Conservation (phyloP, 1,140 invertebrate genomes). For the Orchesella cincta region DNA sequence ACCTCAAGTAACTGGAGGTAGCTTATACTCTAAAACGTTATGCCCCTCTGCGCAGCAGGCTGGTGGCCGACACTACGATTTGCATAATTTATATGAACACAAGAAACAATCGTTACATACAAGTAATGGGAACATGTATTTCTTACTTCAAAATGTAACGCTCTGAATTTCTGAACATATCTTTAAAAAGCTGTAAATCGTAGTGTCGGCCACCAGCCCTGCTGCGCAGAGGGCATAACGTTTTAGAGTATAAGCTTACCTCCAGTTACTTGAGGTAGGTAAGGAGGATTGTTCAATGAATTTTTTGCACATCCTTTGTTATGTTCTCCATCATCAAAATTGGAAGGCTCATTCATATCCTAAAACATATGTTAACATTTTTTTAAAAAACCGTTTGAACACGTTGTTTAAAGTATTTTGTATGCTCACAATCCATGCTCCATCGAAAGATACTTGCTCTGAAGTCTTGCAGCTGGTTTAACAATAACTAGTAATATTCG, state of each 20-base stretch:
- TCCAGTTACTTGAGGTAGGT: constrained; percentile 64
- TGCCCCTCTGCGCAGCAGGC: constrained; percentile 80
- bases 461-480: constrained; percentile 68
- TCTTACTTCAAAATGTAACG: no score
- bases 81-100: constrained; percentile 79
- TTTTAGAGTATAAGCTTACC: constrained; percentile 66
- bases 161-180: no score
- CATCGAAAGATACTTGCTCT: constrained; percentile 73
- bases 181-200: no score
- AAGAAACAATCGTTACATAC: constrained; percentile 73
- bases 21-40: constrained; percentile 71
- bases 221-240: constrained; percentile 79
- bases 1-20: constrained; percentile 61
- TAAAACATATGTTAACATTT: no score
- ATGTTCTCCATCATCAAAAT: constrained; percentile 69
- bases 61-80: constrained; percentile 70
- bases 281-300: constrained; percentile 71
- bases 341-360: constrained; percentile 82
- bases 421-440: constrained; percentile 74
- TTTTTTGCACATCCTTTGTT: constrained; percentile 61
- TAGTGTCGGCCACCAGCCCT: constrained; percentile 72
- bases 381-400: no score
- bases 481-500: constrained; percentile 73
- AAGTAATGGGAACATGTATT: no score
- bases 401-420: not conserved